Conservation (phyloP, 2,113 vertebrate species). For the Aspidoscelis tigris region DNA sequence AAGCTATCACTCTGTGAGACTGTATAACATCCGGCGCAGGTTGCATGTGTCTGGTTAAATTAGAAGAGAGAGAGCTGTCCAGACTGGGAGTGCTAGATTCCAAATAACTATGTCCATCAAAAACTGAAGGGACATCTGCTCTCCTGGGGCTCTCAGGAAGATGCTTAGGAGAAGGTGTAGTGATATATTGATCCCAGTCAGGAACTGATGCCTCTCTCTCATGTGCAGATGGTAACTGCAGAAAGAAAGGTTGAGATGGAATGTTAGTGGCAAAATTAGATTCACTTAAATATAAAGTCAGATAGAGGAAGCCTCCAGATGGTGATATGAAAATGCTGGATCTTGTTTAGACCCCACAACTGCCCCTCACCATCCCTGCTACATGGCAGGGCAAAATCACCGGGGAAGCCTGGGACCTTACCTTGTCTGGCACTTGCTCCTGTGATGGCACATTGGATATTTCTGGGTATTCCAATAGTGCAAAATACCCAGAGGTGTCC, state of each 20-base stretch:
- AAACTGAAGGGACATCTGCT: neutral
- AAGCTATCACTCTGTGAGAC: neutral
- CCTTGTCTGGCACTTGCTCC: no score
- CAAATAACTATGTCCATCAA: neutral
- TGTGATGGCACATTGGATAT: no score
- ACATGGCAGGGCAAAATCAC: no score
- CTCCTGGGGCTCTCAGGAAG: neutral
- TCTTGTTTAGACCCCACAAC: no score
- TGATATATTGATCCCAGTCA: neutral
- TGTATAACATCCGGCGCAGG: neutral
- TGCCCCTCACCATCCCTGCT: no score
- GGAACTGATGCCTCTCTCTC: neutral
- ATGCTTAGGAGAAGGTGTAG: neutral
- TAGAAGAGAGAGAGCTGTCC: neutral
- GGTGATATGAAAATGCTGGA: no score
- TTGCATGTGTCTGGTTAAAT: constrained; percentile 13
- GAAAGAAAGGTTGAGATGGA: constrained; percentile 34
- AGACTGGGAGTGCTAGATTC: constrained; percentile 16
- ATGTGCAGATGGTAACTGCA: neutral
- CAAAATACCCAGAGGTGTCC: no score
- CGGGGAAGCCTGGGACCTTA: no score
- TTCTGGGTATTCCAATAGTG: no score
- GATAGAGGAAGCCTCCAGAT: no score
- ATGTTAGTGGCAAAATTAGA: constrained; percentile 13
- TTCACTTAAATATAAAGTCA: neutral